Evolutionary conservation across 2,888 invertebrate genomes (phyloP), one percentile per base, ranked within the genome.

Genomic region (Drosophila antonietae): DNA sequence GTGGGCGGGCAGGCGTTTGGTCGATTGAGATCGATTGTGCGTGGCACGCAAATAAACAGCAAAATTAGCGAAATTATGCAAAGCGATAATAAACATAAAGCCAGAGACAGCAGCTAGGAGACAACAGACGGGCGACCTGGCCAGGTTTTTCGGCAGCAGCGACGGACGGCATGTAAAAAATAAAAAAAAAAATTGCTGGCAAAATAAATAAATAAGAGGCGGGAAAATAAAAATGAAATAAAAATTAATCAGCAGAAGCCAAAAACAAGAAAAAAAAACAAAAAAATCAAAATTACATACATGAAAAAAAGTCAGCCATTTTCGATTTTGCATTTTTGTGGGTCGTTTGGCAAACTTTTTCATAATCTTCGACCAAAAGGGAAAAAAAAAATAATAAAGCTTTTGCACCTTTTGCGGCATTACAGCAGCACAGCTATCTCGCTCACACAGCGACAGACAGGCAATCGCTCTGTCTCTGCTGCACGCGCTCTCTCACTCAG

Each of bases 11-110:
- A 3, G 51, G 0, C 15, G 6, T 5, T 28, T 28, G 39, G 23
- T 9, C 41, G 33, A 46, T 39, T 39, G 39, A 52, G 52, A 71
- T 72, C 75, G 75, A 78, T 79, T 78, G 78, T 78, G 75, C 66
- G 72, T 73, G 70, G 75, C 68, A 75, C 70, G 76, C 78, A 85
- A 83, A 90, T 88, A 85, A 87, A 89, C 88, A 89, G 61, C 62
- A 64, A 89, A 89, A 90, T 89, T 86, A 87, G 82, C 86, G 60
- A 89, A 89, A 88, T 90, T 89, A 90, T 89, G 84, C 86, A 81
- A 84, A 84, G 79, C 76, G 73, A 78, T 77, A 80, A 74, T 74
- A 77, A 75, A 75, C 70, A 76, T 64, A 59, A 64, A 31, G 28
- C 52, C 31, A 47, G 41, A 65, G 52, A 66, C 44, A 46, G 46